Conservation (phyloP, 2,113 vertebrate species). For the Pelobates fuscus region DNA sequence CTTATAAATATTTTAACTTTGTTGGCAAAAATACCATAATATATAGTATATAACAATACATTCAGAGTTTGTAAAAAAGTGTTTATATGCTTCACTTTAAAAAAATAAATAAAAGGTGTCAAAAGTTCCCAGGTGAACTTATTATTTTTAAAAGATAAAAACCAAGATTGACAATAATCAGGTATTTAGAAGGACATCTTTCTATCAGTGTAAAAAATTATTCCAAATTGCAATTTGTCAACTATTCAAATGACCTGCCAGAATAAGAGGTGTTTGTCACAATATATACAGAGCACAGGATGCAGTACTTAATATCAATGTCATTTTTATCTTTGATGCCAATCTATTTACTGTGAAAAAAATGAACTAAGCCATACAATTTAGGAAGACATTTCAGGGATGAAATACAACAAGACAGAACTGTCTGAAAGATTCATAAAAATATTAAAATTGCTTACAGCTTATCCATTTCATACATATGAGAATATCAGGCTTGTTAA, state of each 20-base stretch:
- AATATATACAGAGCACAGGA: slow-evolving; percentile 3
- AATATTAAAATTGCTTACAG: slow-evolving; percentile 6
- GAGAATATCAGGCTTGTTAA: neutral
- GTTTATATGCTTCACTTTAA: neutral
- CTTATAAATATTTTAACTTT: no score
- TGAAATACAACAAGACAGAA: neutral
- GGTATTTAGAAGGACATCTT: slow-evolving; percentile 6
- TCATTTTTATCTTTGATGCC: neutral
- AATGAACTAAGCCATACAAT: neutral
- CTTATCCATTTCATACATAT: slow-evolving; percentile 1
- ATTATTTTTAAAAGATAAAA: neutral
- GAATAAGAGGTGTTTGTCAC: neutral
- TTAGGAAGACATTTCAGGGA: neutral
- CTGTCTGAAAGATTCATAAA: slow-evolving; percentile 3
- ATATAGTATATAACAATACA: no score
- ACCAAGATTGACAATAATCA: neutral
- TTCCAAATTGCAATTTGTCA: neutral
- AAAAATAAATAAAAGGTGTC: neutral
- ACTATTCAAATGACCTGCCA: neutral
- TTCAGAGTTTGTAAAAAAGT: neutral
- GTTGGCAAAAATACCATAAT: no score
- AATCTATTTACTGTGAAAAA: slow-evolving; percentile 3
- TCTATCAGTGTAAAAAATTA: neutral
- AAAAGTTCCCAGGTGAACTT: neutral
- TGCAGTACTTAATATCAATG: slow-evolving; percentile 4